phyloP scores from a whole-genome alignment of 30 jellyfish, hydroid and myxozoan genomes.

The Nemopilema nomurai region DNA sequence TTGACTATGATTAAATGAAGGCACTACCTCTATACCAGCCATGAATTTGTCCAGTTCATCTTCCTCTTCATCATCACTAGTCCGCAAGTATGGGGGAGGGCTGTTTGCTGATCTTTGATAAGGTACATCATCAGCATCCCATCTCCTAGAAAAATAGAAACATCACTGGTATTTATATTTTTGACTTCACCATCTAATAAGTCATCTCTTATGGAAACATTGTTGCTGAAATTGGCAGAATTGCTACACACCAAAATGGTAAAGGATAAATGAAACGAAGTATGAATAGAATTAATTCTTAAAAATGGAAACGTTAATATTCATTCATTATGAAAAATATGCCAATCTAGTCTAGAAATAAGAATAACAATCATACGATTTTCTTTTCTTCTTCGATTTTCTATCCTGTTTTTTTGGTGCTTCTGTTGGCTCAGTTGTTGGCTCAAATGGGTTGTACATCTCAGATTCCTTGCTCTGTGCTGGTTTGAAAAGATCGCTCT shows the following conservation, averaged over 20 bases:
- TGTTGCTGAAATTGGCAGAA: no score
- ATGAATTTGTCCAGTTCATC: constrained; percentile 96
- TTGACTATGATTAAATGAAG: no score
- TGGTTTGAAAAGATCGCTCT: constrained; percentile 39
- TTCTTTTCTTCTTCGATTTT: constrained; percentile 66
- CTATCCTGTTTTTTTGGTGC: constrained; percentile 35
- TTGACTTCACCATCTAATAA: background rate
- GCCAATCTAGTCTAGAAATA: no score
- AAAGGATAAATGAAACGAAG: no score
- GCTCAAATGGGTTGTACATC: constrained; percentile 79
- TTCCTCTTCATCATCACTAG: constrained; percentile 85
- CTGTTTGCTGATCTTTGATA: constrained; percentile 51
- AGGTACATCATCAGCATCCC: constrained; percentile 77
- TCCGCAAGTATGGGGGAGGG: constrained; percentile 53
- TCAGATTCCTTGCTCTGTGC: constrained; percentile 62
- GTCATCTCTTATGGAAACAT: no score
- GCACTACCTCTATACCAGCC: constrained; percentile 96
- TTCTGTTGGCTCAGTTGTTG: constrained; percentile 64
- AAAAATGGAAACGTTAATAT: no score
- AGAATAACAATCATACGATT: constrained; percentile 51
- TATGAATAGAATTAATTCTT: no score
- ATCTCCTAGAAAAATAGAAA: constrained; percentile 35
- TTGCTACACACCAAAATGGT: no score
- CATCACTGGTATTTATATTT: background rate
- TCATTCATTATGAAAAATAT: no score